Evolutionary conservation across 1,140 invertebrate genomes (phyloP).

Genomic region (Heliothis subflexa): DNA sequence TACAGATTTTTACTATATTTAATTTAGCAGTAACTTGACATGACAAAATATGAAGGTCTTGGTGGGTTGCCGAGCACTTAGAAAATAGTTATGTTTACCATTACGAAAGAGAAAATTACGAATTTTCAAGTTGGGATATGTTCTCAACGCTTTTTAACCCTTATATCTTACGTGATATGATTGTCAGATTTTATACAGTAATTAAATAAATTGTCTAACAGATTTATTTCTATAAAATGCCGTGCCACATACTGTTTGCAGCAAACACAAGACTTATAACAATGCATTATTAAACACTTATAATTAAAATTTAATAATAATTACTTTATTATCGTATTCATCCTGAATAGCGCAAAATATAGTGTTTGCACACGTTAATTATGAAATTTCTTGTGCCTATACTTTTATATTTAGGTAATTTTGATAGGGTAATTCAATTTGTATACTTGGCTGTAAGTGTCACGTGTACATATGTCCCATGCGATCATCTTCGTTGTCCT

Average conservation of each 20-base stretch:
- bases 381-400: constrained; percentile 84
- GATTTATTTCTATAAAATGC: too few relatives aligned
- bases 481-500: constrained; percentile 15
- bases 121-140: too few relatives aligned
- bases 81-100: too few relatives aligned
- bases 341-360: constrained; percentile 55
- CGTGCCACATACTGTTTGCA: background rate
- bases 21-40: too few relatives aligned
- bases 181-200: too few relatives aligned
- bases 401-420: constrained; percentile 81
- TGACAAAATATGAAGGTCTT: too few relatives aligned
- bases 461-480: constrained; percentile 53
- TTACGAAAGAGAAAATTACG: too few relatives aligned
- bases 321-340: constrained; percentile 41
- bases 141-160: too few relatives aligned
- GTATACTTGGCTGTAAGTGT: constrained; percentile 58
- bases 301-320: constrained; percentile 39
- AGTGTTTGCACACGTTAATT: constrained; percentile 75
- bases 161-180: too few relatives aligned
- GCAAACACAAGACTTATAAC: background rate
- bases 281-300: constrained; percentile 27
- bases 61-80: too few relatives aligned
- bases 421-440: constrained; percentile 64
- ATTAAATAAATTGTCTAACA: too few relatives aligned
- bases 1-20: too few relatives aligned